Evolutionary conservation across 2,888 invertebrate genomes (phyloP).

Genomic region (Willowsia nigromaculata): DNA sequence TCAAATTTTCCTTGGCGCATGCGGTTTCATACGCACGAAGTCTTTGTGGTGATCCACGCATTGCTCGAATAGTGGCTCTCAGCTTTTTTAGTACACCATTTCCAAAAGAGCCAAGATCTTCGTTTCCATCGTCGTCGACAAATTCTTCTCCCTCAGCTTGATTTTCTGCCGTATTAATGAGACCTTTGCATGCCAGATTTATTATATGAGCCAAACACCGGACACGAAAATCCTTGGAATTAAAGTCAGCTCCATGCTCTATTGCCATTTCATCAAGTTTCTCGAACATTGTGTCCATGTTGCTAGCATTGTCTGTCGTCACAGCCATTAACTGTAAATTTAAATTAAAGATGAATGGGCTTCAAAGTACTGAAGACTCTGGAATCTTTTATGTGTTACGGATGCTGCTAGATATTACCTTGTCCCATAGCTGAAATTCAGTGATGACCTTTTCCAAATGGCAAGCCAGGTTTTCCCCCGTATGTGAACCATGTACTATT

Average conservation of each 20-base stretch:
- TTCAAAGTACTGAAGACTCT: not conserved
- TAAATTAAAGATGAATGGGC: not conserved
- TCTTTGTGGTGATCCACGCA: conserved; percentile 10
- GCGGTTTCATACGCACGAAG: not conserved
- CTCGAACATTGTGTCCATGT: conserved; percentile 37
- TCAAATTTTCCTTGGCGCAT: not conserved
- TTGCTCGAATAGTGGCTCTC: not conserved
- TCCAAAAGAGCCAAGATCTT: not conserved
- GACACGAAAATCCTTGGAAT: not conserved
- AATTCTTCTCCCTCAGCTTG: not conserved
- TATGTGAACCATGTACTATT: not conserved
- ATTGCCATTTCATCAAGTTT: not conserved
- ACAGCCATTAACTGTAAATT: not conserved
- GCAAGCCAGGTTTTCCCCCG: not conserved
- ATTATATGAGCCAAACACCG: conserved; percentile 53
- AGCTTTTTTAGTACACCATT: not conserved
- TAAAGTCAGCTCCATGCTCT: not conserved
- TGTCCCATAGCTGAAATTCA: conserved; percentile 7
- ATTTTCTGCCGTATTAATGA: not conserved
- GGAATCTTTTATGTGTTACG: not conserved
- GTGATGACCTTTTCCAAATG: not conserved
- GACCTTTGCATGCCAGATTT: conserved; percentile 26
- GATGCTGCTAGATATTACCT: not conserved
- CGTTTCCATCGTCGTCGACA: not conserved
- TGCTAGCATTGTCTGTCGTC: conserved; percentile 45